A percentile compares a stretch with the other conserved stretches of the same genome.
Conservation (phyloP, 2,797 vertebrate genomes). For the Otolemur crassicaudatus region DNA sequence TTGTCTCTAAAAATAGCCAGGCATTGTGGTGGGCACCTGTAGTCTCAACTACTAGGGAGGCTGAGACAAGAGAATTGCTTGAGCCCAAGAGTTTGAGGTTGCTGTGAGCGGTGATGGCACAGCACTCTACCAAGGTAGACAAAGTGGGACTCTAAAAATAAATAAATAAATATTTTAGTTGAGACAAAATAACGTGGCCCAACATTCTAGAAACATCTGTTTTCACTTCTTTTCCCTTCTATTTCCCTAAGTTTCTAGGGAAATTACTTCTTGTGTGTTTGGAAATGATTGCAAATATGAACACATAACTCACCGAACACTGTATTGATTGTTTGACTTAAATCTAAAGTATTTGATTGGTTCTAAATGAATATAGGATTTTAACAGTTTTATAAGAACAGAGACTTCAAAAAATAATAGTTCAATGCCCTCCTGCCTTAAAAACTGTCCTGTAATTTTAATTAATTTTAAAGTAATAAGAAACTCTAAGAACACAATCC, state of each 20-base stretch:
- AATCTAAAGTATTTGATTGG: conserved; percentile 32
- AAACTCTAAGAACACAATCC: background rate
- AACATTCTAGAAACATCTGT: background rate
- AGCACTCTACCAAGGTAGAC: too few relatives aligned
- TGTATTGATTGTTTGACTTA: conserved; percentile 2
- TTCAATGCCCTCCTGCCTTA: background rate
- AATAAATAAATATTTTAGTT: background rate
- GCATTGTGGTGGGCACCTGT: too few relatives aligned
- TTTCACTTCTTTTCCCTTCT: conserved; percentile 28
- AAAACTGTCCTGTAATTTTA: background rate
- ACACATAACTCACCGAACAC: background rate
- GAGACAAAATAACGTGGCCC: background rate
- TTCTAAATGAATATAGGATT: conserved; percentile 8
- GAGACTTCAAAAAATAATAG: background rate
- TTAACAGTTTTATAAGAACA: conserved; percentile 7
- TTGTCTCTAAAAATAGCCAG: too few relatives aligned
- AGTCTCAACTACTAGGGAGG: too few relatives aligned
- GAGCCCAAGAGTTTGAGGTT: too few relatives aligned
- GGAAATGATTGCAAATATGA: conserved; percentile 35
- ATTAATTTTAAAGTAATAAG: conserved; percentile 58
- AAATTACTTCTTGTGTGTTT: conserved; percentile 24
- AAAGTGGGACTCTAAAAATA: background rate
- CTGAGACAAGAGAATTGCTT: too few relatives aligned
- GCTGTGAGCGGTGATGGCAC: too few relatives aligned
- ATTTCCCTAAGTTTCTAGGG: background rate